Evolutionary conservation across 1,140 invertebrate genomes (phyloP), one percentile per base, ranked within the genome.

Genomic region (Onthophagus taurus): DNA sequence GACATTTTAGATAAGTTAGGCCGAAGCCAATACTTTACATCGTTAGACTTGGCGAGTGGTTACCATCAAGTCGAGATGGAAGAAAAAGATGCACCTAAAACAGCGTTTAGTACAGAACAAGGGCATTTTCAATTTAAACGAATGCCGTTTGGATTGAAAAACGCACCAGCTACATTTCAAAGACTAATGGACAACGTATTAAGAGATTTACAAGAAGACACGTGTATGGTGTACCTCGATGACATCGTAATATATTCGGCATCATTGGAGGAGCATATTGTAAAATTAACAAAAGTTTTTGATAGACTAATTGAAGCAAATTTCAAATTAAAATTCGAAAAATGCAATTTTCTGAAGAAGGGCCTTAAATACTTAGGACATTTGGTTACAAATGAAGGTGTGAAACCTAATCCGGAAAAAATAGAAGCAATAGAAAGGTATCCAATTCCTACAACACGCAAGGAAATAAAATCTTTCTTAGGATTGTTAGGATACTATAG

Each of bases 1-100:
- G 68, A 73, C 11, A 65, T 64, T 16, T 38, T 68, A 30, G 65
- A 74, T 48, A 57, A 61, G 24, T 42, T 76, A 16, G 61, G 61
- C 2, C 61, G 63, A 4, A 49, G 57, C 16, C 59, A 57, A 43
- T 67, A 60, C 43, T 74, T 73, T 47, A 54, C 57, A 3, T 59
- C 61, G 1, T 44, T 75, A 2, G 72, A 76, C 52, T 42, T 72
- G 9, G 50, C 52, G 0, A 60, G 50, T 7, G 70, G 64, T 0
- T 72, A 65, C 33, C 53, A 58, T 33, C 54, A 76, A 53, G 58
- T 74, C n/a, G 44, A 58, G 21, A 50, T 75, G 2, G 53, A 61
- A 2, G 31, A 47, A 24, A 20, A 37, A 0, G 56, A 60, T 42
- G 57, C 44, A n/a, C 41, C 55, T 2, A 72, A 70, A 53, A 74